Evolutionary conservation across 2,797 vertebrate genomes (phyloP).

Genomic region (Lates japonicus): DNA sequence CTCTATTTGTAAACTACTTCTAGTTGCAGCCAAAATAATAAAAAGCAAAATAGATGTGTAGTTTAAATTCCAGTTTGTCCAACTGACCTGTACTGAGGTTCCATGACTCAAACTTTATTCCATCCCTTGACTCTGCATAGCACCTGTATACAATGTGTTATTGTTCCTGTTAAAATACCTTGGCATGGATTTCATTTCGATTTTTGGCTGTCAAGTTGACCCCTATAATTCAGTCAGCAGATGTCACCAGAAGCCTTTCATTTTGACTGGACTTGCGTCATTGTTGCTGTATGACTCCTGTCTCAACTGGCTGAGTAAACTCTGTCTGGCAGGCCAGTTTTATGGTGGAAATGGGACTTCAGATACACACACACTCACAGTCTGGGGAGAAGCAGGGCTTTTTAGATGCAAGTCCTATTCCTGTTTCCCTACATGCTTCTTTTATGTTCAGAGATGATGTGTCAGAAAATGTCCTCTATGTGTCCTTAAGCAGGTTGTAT

Average conservation of each 20-base stretch:
- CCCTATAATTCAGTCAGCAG: constrained; percentile 67
- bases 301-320: constrained; percentile 45
- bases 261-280: constrained; percentile 40
- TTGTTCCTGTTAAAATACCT: neutral
- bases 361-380: neutral
- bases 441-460: constrained; percentile 7
- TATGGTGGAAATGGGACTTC: constrained; percentile 37
- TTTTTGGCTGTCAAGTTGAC: constrained; percentile 2
- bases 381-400: neutral
- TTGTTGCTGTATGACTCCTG: constrained; percentile 45
- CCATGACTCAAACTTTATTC: neutral
- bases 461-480: neutral
- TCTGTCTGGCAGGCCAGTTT: constrained; percentile 14
- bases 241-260: constrained; percentile 73
- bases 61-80: neutral
- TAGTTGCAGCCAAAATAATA: neutral
- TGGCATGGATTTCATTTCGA: neutral
- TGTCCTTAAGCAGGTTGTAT: neutral
- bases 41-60: neutral
- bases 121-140: neutral
- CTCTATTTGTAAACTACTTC: neutral
- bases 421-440: neutral
- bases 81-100: neutral
- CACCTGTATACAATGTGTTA: neutral
- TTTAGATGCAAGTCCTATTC: neutral